phyloP scores from a whole-genome alignment of 2,113 vertebrate genomes.

The Astatotilapia flaviijosephi region DNA sequence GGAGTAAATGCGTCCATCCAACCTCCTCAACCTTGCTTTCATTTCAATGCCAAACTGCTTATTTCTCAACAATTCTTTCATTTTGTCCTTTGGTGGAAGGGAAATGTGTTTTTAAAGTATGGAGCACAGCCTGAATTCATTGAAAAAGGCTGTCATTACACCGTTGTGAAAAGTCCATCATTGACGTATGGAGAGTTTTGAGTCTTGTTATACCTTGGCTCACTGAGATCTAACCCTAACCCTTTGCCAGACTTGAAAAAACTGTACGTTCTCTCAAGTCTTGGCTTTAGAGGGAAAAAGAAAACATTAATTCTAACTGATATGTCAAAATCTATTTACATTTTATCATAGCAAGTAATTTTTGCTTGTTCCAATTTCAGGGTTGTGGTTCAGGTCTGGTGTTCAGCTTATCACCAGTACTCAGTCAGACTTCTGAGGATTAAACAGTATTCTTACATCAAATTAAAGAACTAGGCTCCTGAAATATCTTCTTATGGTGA shows the following conservation, averaged over 20 bases:
- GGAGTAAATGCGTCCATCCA: not conserved
- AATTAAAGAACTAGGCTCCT: not conserved
- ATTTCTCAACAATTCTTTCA: slow-evolving; percentile 1
- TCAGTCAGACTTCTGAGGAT: not conserved
- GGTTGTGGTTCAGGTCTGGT: not conserved
- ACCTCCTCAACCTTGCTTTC: not conserved
- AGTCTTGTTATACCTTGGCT: not conserved
- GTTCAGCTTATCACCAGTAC: not conserved
- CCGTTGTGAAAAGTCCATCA: not conserved
- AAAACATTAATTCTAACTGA: not conserved
- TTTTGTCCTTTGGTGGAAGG: not conserved
- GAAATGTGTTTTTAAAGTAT: not conserved
- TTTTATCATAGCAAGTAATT: not conserved
- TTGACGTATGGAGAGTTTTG: not conserved
- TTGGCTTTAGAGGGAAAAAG: not conserved
- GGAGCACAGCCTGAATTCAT: not conserved
- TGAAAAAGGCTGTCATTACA: not conserved
- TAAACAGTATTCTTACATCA: not conserved
- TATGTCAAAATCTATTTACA: not conserved
- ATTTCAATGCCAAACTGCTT: not conserved
- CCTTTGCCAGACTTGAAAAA: not conserved
- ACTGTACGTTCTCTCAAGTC: not conserved
- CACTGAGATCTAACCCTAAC: not conserved
- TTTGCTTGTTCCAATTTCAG: not conserved
- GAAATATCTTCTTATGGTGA: not conserved